phyloP scores from a whole-genome alignment of 2,888 invertebrate genomes.

The Nemotelus nigrinus region DNA sequence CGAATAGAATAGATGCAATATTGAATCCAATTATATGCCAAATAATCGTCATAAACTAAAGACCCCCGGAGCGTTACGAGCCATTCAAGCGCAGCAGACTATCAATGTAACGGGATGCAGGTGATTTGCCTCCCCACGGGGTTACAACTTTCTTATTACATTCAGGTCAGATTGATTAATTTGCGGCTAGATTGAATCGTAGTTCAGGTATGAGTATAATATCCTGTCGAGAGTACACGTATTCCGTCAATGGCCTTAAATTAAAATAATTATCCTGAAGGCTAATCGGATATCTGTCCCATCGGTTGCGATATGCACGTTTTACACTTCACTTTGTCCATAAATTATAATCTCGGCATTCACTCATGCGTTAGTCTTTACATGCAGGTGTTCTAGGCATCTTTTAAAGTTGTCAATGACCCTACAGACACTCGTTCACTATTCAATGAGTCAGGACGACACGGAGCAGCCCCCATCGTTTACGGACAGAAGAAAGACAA shows the following conservation, averaged over 20 bases:
- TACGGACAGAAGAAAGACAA: neutral
- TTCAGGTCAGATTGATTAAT: slow-evolving; percentile 45
- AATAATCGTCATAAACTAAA: slow-evolving; percentile 49
- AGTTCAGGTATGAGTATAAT: neutral
- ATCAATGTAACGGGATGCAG: slow-evolving; percentile 42
- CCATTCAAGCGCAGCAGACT: slow-evolving; percentile 40
- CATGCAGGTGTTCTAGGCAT: slow-evolving; percentile 46
- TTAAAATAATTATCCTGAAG: slow-evolving; percentile 48
- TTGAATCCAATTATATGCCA: slow-evolving; percentile 47
- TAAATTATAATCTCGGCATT: neutral
- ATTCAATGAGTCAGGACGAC: neutral
- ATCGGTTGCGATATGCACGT: neutral
- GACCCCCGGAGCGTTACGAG: slow-evolving; percentile 38
- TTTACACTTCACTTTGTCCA: neutral
- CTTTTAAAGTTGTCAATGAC: slow-evolving; percentile 41
- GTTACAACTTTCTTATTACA: slow-evolving; percentile 37
- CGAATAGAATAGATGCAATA: neutral
- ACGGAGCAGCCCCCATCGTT: neutral
- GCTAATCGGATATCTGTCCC: slow-evolving; percentile 28
- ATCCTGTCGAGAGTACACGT: slow-evolving; percentile 28
- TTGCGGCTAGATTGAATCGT: slow-evolving; percentile 27
- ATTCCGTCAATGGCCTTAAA: slow-evolving; percentile 19
- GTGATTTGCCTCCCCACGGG: slow-evolving; percentile 41
- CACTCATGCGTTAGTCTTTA: slow-evolving; percentile 6
- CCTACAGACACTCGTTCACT: slow-evolving; percentile 17